Evolutionary conservation across 2,113 vertebrate species (phyloP), one percentile per base, ranked within the genome.

Genomic region (Dasyprocta punctata): DNA sequence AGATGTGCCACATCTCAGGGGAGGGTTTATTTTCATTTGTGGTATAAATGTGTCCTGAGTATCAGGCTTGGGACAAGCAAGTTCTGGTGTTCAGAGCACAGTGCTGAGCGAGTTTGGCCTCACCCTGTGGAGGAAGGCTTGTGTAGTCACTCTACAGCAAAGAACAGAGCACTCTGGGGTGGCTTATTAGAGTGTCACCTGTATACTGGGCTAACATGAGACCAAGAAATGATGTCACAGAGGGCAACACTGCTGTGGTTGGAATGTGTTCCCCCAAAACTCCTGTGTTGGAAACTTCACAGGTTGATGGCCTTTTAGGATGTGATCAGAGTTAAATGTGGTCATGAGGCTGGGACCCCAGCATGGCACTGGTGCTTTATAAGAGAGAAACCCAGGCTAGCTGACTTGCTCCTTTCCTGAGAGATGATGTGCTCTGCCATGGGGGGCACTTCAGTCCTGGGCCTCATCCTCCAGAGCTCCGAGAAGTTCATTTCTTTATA

Each of bases 41-140:
- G 41, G 14, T 38, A 2, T 17, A 90, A 78, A 7, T 13, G 0
- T 58, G 28, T 56, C 13, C 0, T n/a, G n/a, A 52, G 36, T 13
- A 24, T 58, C 26, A 61, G 16, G 11, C 28, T 19, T 12, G 19
- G 9, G 17, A 5, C 2, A 9, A 6, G 20, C 20, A n/a, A n/a
- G n/a, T n/a, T n/a, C n/a, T n/a, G n/a, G n/a, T n/a, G n/a, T n/a
- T n/a, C n/a, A n/a, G n/a, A n/a, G n/a, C n/a, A n/a, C n/a, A n/a
- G n/a, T n/a, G n/a, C 36, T 26, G 54, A 61, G 16, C 14, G 11
- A 63, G 16, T n/a, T 7, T 47, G 22, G 20, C 67, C 2, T 90
- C 38, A 11, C 1, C 0, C 28, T 71, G 26, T 33, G 7, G 38
- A 33, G 16, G 14, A 11, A 24, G n/a, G n/a, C 33, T 0, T 13